Evolutionary conservation across 37 sponge, comb jelly and placozoan species (phyloP).

Genomic region (Ianthella basta): DNA sequence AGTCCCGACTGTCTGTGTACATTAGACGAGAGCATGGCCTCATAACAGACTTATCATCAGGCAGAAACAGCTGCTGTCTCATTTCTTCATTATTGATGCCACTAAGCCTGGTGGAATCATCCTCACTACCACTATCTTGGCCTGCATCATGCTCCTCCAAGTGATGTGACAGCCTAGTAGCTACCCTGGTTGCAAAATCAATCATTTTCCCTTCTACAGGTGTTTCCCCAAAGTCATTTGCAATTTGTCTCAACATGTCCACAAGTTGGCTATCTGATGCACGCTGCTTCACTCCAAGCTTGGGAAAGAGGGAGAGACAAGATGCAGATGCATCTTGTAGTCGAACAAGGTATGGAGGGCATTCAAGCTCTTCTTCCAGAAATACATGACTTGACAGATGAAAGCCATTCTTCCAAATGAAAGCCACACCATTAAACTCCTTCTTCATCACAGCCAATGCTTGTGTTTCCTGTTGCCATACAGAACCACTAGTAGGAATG

Average conservation of each 20-base stretch:
- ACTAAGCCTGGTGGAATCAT: no score
- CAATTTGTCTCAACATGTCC: not conserved
- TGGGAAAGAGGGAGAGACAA: slow-evolving; percentile 26
- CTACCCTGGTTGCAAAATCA: not conserved
- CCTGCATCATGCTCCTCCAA: not conserved
- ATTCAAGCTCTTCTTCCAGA: not conserved
- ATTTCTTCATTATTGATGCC: not conserved
- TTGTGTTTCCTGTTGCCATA: not conserved
- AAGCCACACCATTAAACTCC: slow-evolving; percentile 36
- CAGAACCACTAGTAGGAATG: no score
- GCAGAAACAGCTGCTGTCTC: slow-evolving; percentile 27
- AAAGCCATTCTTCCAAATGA: slow-evolving; percentile 64
- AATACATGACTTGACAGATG: slow-evolving; percentile 22
- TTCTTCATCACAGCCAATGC: not conserved
- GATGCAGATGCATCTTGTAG: not conserved
- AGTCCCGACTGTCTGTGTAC: slow-evolving; percentile 14
- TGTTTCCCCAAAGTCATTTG: not conserved
- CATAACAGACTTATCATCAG: slow-evolving; percentile 57
- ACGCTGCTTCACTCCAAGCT: slow-evolving; percentile 35
- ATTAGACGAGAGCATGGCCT: slow-evolving; percentile 30
- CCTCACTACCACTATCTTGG: no score
- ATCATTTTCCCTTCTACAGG: not conserved
- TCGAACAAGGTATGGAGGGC: slow-evolving; percentile 43
- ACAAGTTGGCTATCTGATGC: not conserved
- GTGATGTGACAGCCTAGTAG: not conserved